Base-by-base conservation (phyloP, 2,797 vertebrate genomes). In the Crypturellus tataupa region DNA sequence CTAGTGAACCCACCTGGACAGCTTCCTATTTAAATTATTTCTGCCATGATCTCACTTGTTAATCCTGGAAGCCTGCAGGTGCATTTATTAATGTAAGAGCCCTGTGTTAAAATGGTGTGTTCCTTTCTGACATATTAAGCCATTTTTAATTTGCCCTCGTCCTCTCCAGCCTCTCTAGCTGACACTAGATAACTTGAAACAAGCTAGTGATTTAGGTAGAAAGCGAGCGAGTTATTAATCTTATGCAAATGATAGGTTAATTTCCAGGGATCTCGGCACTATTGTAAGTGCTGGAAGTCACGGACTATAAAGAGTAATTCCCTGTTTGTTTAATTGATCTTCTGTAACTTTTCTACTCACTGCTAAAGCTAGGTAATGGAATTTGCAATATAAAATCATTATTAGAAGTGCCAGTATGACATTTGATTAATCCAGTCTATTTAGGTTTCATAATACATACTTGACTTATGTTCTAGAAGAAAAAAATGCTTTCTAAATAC, bases 141-240 rank as follows among this genome's bases (percentile, higher is more conserved):
- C 91, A 80, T 95, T 97, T 98, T 97, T 97, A 97, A 98, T 97
- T 97, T 72, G 23, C 79, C 90, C 46, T 95, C 95, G 81, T 91
- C 92, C 75, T 92, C 71, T 93, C 86, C 84, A 94, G 23, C 77
- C 76, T 95, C 70, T 88, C 69, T 82, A 94, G 94, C 62, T 86
- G 85, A 93, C 86, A 62, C 7, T 44, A 90, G 96, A 80, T 93
- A 95, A 96, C 89, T 95, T 82, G 94, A 90, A 97, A 85, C 77
- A 95, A 90, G 70, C 80, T 80, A 80, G 73, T 77, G 88, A 92
- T 85, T 96, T 80, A 33, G 80, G 69, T 65, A 68, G 80, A 70
- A 87, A 85, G 76, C 17, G 3, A 81, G 70, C 23, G 65, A 91
- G 53, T 85, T 94, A 91, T 92, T 96, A 91, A 95, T 95, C 79